Base-by-base conservation (phyloP, 2,113 vertebrate genomes). In the Rhinopithecus roxellana region DNA sequence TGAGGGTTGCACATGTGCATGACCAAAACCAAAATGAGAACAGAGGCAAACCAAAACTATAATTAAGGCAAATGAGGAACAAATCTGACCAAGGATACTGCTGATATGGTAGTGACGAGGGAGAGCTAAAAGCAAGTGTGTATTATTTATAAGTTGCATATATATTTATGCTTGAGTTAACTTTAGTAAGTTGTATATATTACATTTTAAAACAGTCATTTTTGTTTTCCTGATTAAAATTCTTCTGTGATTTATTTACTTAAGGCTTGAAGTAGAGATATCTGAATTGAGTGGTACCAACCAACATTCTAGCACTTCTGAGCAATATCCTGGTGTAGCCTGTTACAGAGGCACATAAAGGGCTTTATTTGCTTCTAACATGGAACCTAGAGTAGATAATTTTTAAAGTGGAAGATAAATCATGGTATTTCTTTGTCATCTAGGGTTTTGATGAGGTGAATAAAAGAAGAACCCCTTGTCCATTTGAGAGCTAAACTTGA, bases 401-500 rank as follows among this genome's bases (percentile, higher is more conserved):
- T 88, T 96, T 94, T 43, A 94, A 95, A 83, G 27, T 22, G 32
- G 85, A 86, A 50, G 78, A 20, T 74, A 89, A 85, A 88, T 88
- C 35, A 52, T 32, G 20, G 6, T 52, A 74, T 92, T 96, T 95
- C 88, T 94, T 96, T 96, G 80, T 69, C 81, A 82, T 94, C 16
- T 38, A 55, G 30, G 57, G n/a, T 52, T 97, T 81, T 64, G 78
- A 93, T 67, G 83, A 82, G 85, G 91, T 85, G 95, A 96, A 93
- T 97, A 97, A 95, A 95, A 97, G 86, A 97, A 90, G 95, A 96
- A 86, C 90, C 90, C 40, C 92, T 92, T 97, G 98, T 98, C 98
- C 98, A 97, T 97, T 97, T 91, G 83, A 86, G 86, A 97, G 74
- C 97, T 97, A 94, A 98, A 97, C 98, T 98, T 98, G 97, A 98